Percentiles rank a stretch among this genome's conserved stretches.
phyloP scores from a whole-genome alignment of 2,797 vertebrate genomes.

The Lacerta viridis region DNA sequence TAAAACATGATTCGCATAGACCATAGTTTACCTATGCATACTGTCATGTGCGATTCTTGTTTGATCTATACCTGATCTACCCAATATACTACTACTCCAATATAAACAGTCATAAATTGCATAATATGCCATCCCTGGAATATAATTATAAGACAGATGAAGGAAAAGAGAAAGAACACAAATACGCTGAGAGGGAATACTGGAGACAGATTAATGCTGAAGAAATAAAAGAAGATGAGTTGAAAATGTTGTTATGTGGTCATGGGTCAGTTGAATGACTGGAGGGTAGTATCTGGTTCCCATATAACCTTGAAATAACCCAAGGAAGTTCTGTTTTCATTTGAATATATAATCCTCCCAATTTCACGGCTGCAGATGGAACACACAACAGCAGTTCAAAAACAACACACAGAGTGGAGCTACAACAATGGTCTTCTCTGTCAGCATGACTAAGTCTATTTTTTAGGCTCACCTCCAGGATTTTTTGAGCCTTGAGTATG shows the following conservation, averaged over 20 bases:
- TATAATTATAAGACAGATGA: background rate
- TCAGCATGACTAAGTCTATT: background rate
- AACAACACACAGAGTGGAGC: background rate
- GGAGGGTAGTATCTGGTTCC: background rate
- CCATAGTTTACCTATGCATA: background rate
- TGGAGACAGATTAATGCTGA: background rate
- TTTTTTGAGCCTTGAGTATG: background rate
- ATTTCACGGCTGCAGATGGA: background rate
- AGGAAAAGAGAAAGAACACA: background rate
- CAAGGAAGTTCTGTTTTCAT: background rate
- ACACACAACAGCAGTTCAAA: background rate
- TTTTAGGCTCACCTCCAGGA: slow-evolving; percentile 7
- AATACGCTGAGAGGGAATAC: background rate
- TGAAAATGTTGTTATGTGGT: background rate
- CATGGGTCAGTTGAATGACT: background rate
- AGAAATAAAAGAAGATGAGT: background rate
- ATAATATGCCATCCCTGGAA: background rate
- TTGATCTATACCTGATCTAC: background rate
- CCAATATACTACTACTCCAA: background rate
- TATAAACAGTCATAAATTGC: background rate
- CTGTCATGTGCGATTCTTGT: too few relatives aligned
- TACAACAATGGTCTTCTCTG: background rate
- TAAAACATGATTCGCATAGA: background rate
- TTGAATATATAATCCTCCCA: background rate
- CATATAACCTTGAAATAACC: background rate